Conservation (phyloP, 2,113 vertebrate genomes). For the Calidris pygmaea region DNA sequence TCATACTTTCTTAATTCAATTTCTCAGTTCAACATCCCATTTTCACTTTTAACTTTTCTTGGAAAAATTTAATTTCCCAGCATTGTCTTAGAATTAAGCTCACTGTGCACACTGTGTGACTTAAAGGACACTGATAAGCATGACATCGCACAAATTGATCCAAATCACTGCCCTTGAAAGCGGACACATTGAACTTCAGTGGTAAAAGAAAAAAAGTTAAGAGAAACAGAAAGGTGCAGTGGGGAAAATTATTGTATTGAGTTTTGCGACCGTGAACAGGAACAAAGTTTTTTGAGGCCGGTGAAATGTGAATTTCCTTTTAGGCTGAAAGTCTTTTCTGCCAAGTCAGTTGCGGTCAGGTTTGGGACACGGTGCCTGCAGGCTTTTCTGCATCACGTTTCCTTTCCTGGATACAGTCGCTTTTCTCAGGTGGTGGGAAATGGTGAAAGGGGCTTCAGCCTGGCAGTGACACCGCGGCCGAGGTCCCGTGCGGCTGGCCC, state of each 20-base stretch:
- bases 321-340: background rate
- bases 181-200: background rate
- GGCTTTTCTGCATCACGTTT: background rate
- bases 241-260: background rate
- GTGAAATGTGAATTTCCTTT: background rate
- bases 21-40: background rate
- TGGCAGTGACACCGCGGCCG: rapidly evolving
- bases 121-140: background rate
- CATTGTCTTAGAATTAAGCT: background rate
- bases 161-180: background rate
- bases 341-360: too few relatives aligned
- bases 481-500: background rate
- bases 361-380: rapidly evolving
- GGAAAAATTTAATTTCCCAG: background rate
- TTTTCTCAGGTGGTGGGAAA: background rate
- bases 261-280: too few relatives aligned
- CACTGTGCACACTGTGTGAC: background rate
- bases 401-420: background rate
- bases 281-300: background rate
- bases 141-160: background rate
- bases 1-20: background rate
- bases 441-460: background rate
- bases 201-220: background rate
- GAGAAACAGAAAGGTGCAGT: background rate
- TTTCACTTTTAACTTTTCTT: background rate